Evolutionary conservation across 2,888 invertebrate species (phyloP).

Genomic region (Melitaea athalia): DNA sequence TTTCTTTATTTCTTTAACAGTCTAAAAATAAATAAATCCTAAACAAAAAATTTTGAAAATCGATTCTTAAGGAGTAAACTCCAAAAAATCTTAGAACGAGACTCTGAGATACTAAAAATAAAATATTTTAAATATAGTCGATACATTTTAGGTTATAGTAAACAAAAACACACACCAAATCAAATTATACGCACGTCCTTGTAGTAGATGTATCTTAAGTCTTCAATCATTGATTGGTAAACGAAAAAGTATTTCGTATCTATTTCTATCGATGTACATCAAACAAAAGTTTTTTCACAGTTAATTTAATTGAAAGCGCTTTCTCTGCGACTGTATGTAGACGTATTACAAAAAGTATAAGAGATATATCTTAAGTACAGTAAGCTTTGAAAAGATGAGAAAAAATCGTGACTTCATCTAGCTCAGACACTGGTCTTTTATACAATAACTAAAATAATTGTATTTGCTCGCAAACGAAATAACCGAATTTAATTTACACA

Average conservation of each 20-base stretch:
- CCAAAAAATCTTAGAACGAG: no score
- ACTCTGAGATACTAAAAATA: no score
- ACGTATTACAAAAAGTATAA: conserved; percentile 1
- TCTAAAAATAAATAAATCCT: no score
- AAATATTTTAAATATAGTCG: no score
- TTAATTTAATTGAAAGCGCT: conserved; percentile 1
- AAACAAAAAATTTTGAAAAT: no score
- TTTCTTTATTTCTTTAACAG: no score
- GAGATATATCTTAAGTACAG: neutral
- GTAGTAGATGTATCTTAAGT: neutral
- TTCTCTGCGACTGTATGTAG: neutral
- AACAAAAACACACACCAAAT: no score
- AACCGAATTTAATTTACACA: no score
- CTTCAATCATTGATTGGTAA: conserved; percentile 1
- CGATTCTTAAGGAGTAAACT: no score
- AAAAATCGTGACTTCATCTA: neutral
- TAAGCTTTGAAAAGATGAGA: neutral
- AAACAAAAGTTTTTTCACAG: conserved; percentile 1
- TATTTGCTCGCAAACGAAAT: no score
- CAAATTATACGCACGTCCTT: neutral
- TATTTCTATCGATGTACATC: conserved; percentile 1
- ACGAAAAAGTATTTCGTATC: neutral
- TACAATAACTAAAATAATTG: no score
- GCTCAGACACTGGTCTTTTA: neutral
- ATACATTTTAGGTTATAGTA: no score